Percentiles rank a stretch among this genome's conserved stretches.
These are phyloP conservation scores for Paralvinella palmiformis DNA, from an alignment of 1,140 invertebrate species.

Conservation along the genomic window DNA sequence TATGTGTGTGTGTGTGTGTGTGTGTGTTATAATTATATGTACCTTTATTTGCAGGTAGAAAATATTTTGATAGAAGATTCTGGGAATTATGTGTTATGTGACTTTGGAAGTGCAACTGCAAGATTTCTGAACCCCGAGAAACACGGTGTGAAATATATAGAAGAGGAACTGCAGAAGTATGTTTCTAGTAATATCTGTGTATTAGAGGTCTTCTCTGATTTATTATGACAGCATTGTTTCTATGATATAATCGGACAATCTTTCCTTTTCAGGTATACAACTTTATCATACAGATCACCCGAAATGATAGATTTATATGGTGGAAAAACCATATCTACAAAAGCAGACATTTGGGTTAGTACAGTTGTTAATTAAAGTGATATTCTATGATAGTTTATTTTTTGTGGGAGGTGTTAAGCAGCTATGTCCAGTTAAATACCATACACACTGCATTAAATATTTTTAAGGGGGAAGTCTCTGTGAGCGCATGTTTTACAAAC, in stretches of 20 bases:
- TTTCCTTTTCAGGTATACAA: conserved; percentile 65
- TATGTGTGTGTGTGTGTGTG: not conserved
- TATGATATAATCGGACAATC: not conserved
- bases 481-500: too few relatives aligned
- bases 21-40: too few relatives aligned
- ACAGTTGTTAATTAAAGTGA: too few relatives aligned
- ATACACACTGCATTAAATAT: too few relatives aligned
- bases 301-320: conserved; percentile 95
- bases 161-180: conserved; percentile 87
- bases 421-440: too few relatives aligned
- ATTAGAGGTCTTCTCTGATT: not conserved
- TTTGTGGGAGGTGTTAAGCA: too few relatives aligned
- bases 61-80: conserved; percentile 76
- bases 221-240: not conserved
- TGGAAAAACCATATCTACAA: conserved; percentile 81
- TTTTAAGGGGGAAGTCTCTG: too few relatives aligned
- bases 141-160: conserved; percentile 67
- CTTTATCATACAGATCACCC: conserved; percentile 83
- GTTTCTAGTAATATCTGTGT: not conserved
- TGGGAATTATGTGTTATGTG: conserved; percentile 77
- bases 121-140: conserved; percentile 63
- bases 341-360: conserved; percentile 91
- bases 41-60: conserved; percentile 62
- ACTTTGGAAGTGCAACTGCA: conserved; percentile 85
- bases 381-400: too few relatives aligned